Conservation (phyloP, 2,113 vertebrate species). For the Lonchura striata region DNA sequence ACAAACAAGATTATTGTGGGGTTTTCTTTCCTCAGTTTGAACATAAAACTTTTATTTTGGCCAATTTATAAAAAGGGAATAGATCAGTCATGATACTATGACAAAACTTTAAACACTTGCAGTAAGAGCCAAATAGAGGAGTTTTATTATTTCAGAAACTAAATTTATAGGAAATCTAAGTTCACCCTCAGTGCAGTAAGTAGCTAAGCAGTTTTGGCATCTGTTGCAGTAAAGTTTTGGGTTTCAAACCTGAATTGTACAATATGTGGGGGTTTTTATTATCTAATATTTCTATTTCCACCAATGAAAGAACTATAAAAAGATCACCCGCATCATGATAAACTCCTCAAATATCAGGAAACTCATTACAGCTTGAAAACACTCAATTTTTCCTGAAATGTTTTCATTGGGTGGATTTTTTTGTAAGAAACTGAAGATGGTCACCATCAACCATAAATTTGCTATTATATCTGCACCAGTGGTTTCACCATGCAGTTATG, state of each 20-base stretch:
- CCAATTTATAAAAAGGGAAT: background rate
- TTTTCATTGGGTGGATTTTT: background rate
- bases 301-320: background rate
- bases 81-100: background rate
- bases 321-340: background rate
- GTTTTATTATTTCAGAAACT: background rate
- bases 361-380: background rate
- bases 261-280: fast-evolving
- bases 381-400: background rate
- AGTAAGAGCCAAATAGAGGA: background rate
- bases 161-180: background rate
- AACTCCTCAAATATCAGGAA: background rate
- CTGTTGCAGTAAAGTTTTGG: background rate
- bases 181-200: background rate
- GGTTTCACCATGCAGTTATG: background rate
- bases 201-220: background rate
- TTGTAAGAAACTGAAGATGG: background rate
- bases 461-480: background rate
- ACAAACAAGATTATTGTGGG: background rate
- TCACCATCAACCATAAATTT: background rate
- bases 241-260: background rate
- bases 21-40: background rate
- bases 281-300: background rate
- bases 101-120: background rate
- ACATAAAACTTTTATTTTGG: background rate